Percentiles rank a stretch among this genome's conserved stretches.
phyloP scores from a whole-genome alignment of 2,797 vertebrate genomes.

The Glossophaga mutica region DNA sequence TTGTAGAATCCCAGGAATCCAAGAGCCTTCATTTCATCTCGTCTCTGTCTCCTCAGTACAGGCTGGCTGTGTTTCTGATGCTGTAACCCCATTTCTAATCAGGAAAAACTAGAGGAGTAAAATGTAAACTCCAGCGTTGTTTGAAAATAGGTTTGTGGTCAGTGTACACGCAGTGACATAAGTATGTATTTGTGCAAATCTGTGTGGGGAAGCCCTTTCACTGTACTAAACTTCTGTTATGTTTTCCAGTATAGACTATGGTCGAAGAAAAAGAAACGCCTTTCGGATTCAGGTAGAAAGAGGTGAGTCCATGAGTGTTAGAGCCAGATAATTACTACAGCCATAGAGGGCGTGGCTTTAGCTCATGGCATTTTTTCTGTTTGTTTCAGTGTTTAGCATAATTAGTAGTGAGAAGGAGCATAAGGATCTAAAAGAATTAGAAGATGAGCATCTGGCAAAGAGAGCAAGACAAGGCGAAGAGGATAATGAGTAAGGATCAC shows the following conservation, averaged over 20 bases:
- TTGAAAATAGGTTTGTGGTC: neutral
- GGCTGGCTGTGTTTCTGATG: neutral
- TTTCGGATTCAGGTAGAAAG: slow-evolving; percentile 96
- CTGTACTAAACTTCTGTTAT: slow-evolving; percentile 12
- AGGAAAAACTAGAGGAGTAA: neutral
- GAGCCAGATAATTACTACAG: neutral
- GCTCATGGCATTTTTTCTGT: neutral
- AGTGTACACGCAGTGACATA: neutral
- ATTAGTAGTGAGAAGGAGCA: slow-evolving; percentile 84
- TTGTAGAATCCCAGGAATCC: neutral
- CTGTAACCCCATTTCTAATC: neutral
- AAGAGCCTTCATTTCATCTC: neutral
- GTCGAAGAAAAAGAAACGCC: slow-evolving; percentile 93
- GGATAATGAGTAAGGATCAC: slow-evolving; percentile 83
- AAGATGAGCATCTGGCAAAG: slow-evolving; percentile 90
- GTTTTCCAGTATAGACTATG: slow-evolving; percentile 90
- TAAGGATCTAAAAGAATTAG: slow-evolving; percentile 80
- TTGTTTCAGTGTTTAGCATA: slow-evolving; percentile 86
- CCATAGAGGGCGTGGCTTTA: neutral
- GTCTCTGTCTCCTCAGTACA: neutral
- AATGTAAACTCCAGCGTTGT: neutral
- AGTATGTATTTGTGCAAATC: neutral
- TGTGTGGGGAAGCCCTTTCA: neutral
- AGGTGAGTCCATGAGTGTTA: slow-evolving; percentile 81
- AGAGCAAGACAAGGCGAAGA: slow-evolving; percentile 84